These are phyloP conservation scores for Arizona elegans DNA, from an alignment of 2,113 vertebrate species.

Conservation along the genomic window DNA sequence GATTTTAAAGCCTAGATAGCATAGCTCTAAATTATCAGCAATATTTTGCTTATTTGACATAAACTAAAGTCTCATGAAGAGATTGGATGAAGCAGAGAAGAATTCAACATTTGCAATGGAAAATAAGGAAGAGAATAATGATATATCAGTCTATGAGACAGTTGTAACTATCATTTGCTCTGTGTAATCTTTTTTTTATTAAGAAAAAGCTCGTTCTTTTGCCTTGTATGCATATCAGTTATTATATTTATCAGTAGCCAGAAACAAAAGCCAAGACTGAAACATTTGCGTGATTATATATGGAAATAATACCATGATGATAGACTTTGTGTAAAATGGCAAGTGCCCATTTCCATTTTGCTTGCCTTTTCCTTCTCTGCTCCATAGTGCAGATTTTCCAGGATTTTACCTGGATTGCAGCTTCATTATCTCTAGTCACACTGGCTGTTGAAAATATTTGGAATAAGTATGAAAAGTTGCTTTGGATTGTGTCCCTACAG, in stretches of 20 bases:
- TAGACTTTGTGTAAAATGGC: background rate
- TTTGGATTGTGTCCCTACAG: background rate
- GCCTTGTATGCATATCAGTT: background rate
- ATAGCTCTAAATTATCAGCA: background rate
- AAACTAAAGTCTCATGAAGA: background rate
- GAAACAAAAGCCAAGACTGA: background rate
- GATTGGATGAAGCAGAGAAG: background rate
- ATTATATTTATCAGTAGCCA: background rate
- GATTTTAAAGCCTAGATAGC: background rate
- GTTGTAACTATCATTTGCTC: background rate
- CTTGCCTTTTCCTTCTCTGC: background rate
- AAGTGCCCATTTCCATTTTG: background rate
- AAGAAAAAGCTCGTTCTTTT: background rate
- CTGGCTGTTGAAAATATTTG: background rate
- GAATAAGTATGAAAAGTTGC: background rate
- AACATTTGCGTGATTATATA: background rate
- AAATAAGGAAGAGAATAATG: background rate
- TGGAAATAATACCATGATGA: background rate
- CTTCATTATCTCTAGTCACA: background rate
- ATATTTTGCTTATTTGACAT: background rate
- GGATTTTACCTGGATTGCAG: background rate
- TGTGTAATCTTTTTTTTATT: background rate
- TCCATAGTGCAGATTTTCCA: background rate
- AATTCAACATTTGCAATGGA: background rate
- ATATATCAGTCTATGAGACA: background rate